Base-by-base conservation (phyloP, 2,113 vertebrate genomes). In the Drymodes brunneopygia region DNA sequence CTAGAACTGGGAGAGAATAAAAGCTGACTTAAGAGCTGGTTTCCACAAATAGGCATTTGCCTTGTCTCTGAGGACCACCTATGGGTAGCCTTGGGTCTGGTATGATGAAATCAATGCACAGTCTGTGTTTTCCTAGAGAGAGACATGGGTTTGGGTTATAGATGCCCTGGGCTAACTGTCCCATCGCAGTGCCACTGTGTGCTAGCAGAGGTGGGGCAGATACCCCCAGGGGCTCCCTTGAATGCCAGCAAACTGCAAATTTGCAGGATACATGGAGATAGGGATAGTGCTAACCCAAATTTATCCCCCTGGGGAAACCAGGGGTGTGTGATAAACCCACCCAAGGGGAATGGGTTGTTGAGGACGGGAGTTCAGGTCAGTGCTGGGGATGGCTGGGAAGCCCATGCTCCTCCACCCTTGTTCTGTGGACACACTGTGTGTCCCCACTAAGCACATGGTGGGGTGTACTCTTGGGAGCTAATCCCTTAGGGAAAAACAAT, bases 351-450 rank as follows among this genome's bases (percentile, higher is more conserved):
- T 23, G 36, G 38, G 12, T 12, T 20, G 3, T 44, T 48, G 36
- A 80, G 71, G 20, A 31, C 9, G 11, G 20, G 47, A 86, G 50
- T 51, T 91, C 35, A 54, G 44, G 22, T 72, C 1, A 2, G 50
- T 57, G 36, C 48, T 71, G 44, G 40, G 31, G 23, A 29, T 75
- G 62, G 9, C 60, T 72, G 62, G 65, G 47, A 57, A 90, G 40
- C 11, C 77, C 40, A 10, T 24, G 40, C 21, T 74, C n/a, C 31
- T 75, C 62, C 48, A 56, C 4, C 7, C 2, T 19, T 54, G 21
- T 69, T 80, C 58, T 25, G 11, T 1, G 2, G n/a, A 75, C 2
- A 3, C 2, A 1, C 38, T 0, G 0, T 36, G 11, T 57, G 36
- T 56, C 19, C 42, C 19, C 83, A 53, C 29, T 1, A 9, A 69